Percentiles rank a stretch among this genome's conserved stretches.
phyloP scores from a whole-genome alignment of 1,140 invertebrate species.

The Bombyx mandarina region DNA sequence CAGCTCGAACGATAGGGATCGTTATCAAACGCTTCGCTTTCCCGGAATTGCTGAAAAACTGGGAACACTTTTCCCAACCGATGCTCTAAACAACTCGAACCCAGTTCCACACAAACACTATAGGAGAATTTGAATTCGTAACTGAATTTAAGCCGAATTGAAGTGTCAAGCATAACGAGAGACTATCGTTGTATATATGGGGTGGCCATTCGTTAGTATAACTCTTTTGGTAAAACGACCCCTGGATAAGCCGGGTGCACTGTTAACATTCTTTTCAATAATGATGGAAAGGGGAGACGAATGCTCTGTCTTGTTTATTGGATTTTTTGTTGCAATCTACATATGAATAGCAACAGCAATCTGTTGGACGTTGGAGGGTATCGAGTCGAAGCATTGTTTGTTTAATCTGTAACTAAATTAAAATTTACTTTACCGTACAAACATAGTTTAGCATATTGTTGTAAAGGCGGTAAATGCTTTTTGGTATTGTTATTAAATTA shows the following conservation, averaged over 20 bases:
- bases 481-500: too few relatives aligned
- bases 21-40: too few relatives aligned
- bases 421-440: too few relatives aligned
- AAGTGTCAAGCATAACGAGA: constrained; percentile 61
- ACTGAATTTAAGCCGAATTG: constrained; percentile 62
- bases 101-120: constrained; percentile 21
- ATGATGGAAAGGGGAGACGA: constrained; percentile 54
- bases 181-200: constrained; percentile 32
- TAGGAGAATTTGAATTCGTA: constrained; percentile 42
- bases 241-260: constrained; percentile 57
- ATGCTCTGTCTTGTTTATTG: constrained; percentile 67
- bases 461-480: too few relatives aligned
- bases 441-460: too few relatives aligned
- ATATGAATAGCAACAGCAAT: constrained; percentile 65
- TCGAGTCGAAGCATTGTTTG: constrained; percentile 36
- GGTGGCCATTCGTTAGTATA: constrained; percentile 65
- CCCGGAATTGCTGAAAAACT: too few relatives aligned
- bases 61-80: too few relatives aligned
- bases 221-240: constrained; percentile 69
- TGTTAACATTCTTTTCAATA: constrained; percentile 70
- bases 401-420: constrained; percentile 8
- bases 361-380: constrained; percentile 37
- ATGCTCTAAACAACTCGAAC: too few relatives aligned
- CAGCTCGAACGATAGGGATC: too few relatives aligned
- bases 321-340: constrained; percentile 70